Base-by-base conservation (phyloP, 2,888 invertebrate species). In the Tenthredo scrophulariae region DNA sequence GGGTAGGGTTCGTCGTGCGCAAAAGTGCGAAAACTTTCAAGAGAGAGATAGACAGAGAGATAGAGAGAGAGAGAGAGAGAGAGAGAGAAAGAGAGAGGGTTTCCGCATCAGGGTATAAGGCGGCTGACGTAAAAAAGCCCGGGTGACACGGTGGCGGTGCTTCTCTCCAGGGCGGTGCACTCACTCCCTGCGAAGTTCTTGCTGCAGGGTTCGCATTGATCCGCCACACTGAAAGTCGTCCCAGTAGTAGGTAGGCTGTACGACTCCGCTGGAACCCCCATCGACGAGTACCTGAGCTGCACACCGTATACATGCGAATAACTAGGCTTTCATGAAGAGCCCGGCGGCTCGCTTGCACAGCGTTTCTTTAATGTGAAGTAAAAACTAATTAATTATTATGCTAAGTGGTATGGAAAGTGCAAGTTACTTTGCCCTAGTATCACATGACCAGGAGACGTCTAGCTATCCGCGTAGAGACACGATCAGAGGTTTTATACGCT, bases 141-240 rank as follows among this genome's bases (percentile, higher is more conserved):
- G 77, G 50, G 77, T 77, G 77, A 77, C 77, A 77, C 80, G 65
- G 80, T 80, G 65, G 65, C 62, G 80, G 65, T 65, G 65, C 65
- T 77, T 77, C 92, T 92, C 91, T 90, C 90, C 89, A 92, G 92
- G 92, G 92, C 92, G 92, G 91, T 93, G 93, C 92, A 93, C 93
- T 91, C 90, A 91, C 90, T 93, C 92, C 92, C 91, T 89, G 37
- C 74, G 65, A 58, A 58, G 77, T 77, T 74, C 46, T 54, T 26
- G 50, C n/a, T 77, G 50, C 77, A 77, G 77, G 77, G 54, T 77
- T 15, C 50, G 54, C 50, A 77, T 77, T 50, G 77, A 77, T 77
- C 77, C 50, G 77, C 54, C 77, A 77, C 18, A n/a, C 43, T 22
- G 70, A 18, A 33, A 74, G 33, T 67, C 67, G 67, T 33, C 67